phyloP scores from a whole-genome alignment of 2,888 invertebrate genomes.

The Philereme transversata region DNA sequence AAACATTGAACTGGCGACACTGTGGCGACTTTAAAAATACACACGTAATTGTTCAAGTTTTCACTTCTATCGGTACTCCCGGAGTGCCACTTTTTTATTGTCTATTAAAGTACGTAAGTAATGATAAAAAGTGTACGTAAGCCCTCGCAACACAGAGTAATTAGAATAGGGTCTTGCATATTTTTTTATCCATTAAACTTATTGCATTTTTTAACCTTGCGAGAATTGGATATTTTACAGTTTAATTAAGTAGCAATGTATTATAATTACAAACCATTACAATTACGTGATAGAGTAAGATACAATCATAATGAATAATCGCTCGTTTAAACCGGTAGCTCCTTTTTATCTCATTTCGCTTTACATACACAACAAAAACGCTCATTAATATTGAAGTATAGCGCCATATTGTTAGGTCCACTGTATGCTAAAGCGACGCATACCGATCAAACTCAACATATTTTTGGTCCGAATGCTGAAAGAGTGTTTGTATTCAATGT shows the following conservation, averaged over 20 bases:
- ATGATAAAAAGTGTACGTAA: too few species aligned
- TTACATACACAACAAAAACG: constrained; percentile 25
- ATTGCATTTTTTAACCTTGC: not conserved
- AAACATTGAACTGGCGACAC: too few species aligned
- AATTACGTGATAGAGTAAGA: constrained; percentile 18
- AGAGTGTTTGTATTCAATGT: too few species aligned
- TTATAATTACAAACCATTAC: constrained; percentile 19
- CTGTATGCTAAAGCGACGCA: constrained; percentile 5
- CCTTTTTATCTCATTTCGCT: constrained; percentile 22
- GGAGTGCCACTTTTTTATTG: too few species aligned
- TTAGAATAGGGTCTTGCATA: too few species aligned
- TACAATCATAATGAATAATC: constrained; percentile 22
- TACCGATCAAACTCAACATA: not conserved
- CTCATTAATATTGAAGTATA: constrained; percentile 25
- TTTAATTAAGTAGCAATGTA: constrained; percentile 11
- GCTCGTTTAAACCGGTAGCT: constrained; percentile 27
- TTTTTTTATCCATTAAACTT: too few species aligned
- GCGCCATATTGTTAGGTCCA: constrained; percentile 14
- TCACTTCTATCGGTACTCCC: too few species aligned
- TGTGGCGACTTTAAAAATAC: too few species aligned
- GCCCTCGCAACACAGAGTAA: too few species aligned
- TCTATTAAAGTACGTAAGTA: too few species aligned
- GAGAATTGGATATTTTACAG: not conserved
- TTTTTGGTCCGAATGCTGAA: too few species aligned
- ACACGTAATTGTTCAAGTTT: too few species aligned